Percentiles rank a stretch among this genome's conserved stretches.
Conservation (phyloP, 2,888 invertebrate genomes). For the Mimachlamys varia region DNA sequence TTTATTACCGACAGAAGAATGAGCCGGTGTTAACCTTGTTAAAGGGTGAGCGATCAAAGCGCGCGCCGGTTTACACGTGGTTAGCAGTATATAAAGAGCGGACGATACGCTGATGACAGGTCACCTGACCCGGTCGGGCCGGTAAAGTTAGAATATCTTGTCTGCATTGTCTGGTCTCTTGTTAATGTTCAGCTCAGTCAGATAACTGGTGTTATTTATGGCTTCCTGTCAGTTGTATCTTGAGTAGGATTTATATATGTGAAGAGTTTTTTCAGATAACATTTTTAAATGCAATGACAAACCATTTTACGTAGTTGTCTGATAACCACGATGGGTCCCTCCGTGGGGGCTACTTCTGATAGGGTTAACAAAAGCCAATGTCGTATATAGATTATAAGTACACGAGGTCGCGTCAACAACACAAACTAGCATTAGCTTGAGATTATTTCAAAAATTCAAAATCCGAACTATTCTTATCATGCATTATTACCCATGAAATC, state of each 20-base stretch:
- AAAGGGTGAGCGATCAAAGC: conserved; percentile 50
- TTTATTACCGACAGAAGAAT: conserved; percentile 2
- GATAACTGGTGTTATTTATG: conserved; percentile 51
- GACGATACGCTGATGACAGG: conserved; percentile 50
- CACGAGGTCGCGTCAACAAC: conserved; percentile 20
- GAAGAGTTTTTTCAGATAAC: conserved; percentile 37
- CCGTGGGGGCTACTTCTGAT: background rate
- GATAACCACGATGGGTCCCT: background rate
- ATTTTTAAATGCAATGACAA: conserved; percentile 34
- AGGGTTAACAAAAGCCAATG: conserved; percentile 7
- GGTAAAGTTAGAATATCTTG: conserved; percentile 48
- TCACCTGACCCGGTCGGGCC: conserved; percentile 50
- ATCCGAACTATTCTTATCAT: background rate
- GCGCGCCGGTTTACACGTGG: conserved; percentile 44
- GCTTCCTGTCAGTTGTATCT: conserved; percentile 47
- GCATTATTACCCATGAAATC: background rate
- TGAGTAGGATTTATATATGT: conserved; percentile 46
- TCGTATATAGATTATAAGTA: background rate
- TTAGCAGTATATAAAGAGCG: conserved; percentile 44
- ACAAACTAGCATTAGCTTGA: background rate
- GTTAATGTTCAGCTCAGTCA: conserved; percentile 42
- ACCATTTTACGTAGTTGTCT: conserved; percentile 31
- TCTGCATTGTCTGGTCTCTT: conserved; percentile 45
- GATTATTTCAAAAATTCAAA: background rate
- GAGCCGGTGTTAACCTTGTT: conserved; percentile 42